Base-by-base conservation (phyloP, 1,140 invertebrate species). In the Aporrectodea caliginosa region DNA sequence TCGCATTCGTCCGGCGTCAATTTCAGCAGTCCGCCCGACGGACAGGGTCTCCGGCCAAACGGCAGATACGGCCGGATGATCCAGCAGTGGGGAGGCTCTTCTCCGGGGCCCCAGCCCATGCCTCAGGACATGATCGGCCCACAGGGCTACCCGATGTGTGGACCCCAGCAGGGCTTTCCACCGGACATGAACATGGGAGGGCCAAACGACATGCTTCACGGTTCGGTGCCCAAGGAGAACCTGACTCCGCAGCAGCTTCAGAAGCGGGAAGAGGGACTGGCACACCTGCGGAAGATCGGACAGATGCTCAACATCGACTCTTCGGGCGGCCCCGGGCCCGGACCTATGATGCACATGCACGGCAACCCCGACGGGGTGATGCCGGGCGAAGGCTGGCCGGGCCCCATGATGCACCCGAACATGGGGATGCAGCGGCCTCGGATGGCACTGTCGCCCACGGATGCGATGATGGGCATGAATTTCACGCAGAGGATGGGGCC, bases 161-260 rank as follows among this genome's bases (percentile, higher is more conserved):
- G 43, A 58, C 43, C 43, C 6, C 43, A 58, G 22, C 43, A 6
- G 22, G 43, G 43, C 6, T 58, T 12, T 22, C 6, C 43, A 58
- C 6, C 43, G 43, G 43, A 58, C 22, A 58, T 58, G 43, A 58
- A 58, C 43, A 58, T 58, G 6, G 43, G 43, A 58, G 43, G 43
- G 22, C 43, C 6, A 22, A 58, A 22, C 43, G 43, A 58, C 6
- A 58, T 58, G 43, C 6, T 58, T 6, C 43, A 58, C 43, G 43
- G 22, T 58, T 22, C 43, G 6, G 22, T 58, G 43, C 43, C 22
- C 80, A 95, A 98, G 90, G 96, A 98, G 90, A 96, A 98, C 89
- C 90, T 98, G 81, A 98, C 96, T 77, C 95, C 96, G 32, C 94
- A 98, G 88, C 96, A 98, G 87, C 91, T 94, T 76, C 94, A 97